Conservation (phyloP, 2,113 vertebrate species). For the Otis tarda region DNA sequence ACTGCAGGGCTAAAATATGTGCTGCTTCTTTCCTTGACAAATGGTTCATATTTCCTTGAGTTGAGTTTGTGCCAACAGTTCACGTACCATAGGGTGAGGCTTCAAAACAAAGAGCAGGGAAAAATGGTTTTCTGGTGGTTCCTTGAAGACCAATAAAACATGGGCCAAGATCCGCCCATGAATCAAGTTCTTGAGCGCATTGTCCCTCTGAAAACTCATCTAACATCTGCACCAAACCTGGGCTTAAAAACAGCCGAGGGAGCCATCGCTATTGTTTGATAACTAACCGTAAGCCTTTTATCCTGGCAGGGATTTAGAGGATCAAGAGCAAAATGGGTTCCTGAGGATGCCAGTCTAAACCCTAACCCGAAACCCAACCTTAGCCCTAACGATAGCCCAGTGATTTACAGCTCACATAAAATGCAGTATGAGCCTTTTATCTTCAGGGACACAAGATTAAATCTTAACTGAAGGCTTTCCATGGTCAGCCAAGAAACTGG, state of each 20-base stretch:
- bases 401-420: not conserved
- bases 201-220: constrained; percentile 26
- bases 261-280: not conserved
- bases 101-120: not conserved
- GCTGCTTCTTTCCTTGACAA: constrained; percentile 24
- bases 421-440: not conserved
- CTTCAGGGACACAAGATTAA: not conserved
- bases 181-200: constrained; percentile 18
- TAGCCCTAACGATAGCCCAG: not conserved
- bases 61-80: not conserved
- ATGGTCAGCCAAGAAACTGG: rapidly evolving
- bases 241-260: not conserved
- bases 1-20: not conserved
- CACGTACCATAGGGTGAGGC: not conserved
- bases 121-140: not conserved
- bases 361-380: not conserved
- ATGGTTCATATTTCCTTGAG: constrained; percentile 33
- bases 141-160: constrained; percentile 40
- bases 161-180: not conserved
- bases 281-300: not conserved
- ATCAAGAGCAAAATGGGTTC: constrained; percentile 10
- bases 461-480: not conserved
- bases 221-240: not conserved
- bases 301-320: not conserved
- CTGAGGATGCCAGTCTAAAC: not conserved